phyloP scores from a whole-genome alignment of 2,797 vertebrate genomes.

The Smutsia gigantea region DNA sequence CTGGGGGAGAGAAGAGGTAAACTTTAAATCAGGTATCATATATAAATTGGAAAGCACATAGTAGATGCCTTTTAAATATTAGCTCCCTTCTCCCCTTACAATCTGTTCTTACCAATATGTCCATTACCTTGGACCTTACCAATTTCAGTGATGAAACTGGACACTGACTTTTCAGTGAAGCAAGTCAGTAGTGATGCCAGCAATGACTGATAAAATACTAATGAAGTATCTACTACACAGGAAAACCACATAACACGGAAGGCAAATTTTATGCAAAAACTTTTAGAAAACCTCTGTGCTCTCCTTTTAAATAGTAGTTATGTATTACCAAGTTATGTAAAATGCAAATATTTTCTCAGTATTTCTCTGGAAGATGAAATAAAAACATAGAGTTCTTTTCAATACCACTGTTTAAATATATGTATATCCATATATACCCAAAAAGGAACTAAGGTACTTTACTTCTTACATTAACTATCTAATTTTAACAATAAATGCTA shows the following conservation, averaged over 20 bases:
- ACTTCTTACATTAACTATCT: neutral
- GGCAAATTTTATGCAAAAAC: neutral
- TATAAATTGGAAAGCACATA: neutral
- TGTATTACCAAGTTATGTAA: neutral
- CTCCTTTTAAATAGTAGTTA: neutral
- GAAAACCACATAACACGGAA: neutral
- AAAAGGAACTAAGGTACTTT: neutral
- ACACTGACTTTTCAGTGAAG: neutral
- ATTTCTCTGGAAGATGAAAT: neutral
- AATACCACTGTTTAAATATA: neutral
- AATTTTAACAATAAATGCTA: slow-evolving; percentile 1
- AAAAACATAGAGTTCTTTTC: slow-evolving; percentile 15
- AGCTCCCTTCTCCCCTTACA: neutral
- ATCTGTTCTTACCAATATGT: neutral
- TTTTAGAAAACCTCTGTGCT: neutral
- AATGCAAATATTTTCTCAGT: neutral
- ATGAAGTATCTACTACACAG: neutral
- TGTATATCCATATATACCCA: neutral
- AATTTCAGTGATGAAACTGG: neutral
- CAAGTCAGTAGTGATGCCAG: neutral
- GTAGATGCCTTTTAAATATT: neutral
- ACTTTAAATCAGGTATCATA: slow-evolving; percentile 9
- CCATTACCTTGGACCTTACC: neutral
- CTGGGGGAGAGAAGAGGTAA: neutral
- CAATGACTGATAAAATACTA: neutral